Evolutionary conservation across 2,888 invertebrate species (phyloP).

Genomic region (Nemotelus pantherinus): DNA sequence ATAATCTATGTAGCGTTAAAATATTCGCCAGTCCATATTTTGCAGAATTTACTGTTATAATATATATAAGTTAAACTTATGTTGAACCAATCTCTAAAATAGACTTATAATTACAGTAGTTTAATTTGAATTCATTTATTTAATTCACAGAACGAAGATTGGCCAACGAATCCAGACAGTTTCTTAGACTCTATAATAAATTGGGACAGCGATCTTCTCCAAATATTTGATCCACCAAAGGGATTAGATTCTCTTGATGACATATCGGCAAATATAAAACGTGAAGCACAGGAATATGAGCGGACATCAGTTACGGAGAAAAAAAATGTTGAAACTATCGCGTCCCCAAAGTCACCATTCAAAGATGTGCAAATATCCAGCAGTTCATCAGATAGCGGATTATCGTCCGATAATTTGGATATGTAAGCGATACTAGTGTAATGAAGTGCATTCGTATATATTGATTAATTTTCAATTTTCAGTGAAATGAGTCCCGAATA

Average conservation of each 20-base stretch:
- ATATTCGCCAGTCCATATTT: no score
- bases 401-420: conserved; percentile 72
- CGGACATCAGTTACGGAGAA: conserved; percentile 46
- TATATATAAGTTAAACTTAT: no score
- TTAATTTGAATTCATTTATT: no score
- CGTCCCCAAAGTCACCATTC: conserved; percentile 17
- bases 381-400: conserved; percentile 73
- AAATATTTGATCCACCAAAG: conserved; percentile 67
- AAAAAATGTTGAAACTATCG: conserved; percentile 45
- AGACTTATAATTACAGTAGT: no score
- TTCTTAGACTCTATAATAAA: conserved; percentile 77
- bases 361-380: conserved; percentile 50
- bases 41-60: no score
- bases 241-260: conserved; percentile 64
- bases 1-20: no score
- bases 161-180: conserved; percentile 69
- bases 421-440: conserved; percentile 63
- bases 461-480: conserved; percentile 39
- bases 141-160: conserved; percentile 63
- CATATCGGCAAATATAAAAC: conserved; percentile 56
- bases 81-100: no score
- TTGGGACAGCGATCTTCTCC: conserved; percentile 70
- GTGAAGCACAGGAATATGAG: conserved; percentile 60
- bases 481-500: conserved; percentile 55
- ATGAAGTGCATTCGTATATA: background rate